These are phyloP conservation scores for Notamacropus eugenii DNA, from an alignment of 2,797 vertebrate genomes.

Conservation along the genomic window DNA sequence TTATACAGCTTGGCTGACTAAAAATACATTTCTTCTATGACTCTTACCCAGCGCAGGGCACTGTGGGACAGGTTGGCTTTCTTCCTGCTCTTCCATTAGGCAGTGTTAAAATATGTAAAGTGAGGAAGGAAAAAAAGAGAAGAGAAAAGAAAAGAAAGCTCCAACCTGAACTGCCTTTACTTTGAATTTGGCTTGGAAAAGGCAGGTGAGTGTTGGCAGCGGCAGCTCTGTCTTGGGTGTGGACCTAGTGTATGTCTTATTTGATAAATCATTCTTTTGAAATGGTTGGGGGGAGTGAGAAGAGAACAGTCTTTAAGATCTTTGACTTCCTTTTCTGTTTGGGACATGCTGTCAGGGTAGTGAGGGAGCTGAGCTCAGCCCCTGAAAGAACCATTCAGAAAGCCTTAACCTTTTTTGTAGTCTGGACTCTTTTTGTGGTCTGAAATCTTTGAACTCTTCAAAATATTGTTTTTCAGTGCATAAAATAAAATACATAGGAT, in stretches of 20 bases:
- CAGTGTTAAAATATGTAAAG: slow-evolving; percentile 77
- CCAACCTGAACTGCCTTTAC: slow-evolving; percentile 27
- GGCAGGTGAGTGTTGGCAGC: slow-evolving; percentile 63
- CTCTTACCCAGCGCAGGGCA: slow-evolving; percentile 68
- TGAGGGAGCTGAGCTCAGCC: background rate
- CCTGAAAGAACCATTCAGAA: background rate
- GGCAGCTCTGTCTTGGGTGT: background rate
- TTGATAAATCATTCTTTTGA: slow-evolving; percentile 66
- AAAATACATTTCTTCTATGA: slow-evolving; percentile 72
- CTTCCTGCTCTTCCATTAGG: slow-evolving; percentile 82
- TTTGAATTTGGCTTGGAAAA: slow-evolving; percentile 69
- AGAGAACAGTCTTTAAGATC: slow-evolving; percentile 66
- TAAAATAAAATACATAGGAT: background rate
- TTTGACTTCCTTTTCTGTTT: slow-evolving; percentile 30
- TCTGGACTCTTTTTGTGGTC: background rate
- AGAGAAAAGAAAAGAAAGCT: background rate
- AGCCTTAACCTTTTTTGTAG: background rate
- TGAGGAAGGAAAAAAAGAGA: background rate
- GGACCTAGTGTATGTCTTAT: slow-evolving; percentile 39
- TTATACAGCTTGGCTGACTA: slow-evolving; percentile 55
- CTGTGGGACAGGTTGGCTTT: slow-evolving; percentile 69
- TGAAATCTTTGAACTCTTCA: background rate
- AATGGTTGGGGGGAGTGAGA: slow-evolving; percentile 60
- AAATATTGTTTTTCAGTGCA: background rate
- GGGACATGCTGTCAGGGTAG: background rate